Conservation (phyloP, 2,888 invertebrate genomes). For the Xestia ashworthii region DNA sequence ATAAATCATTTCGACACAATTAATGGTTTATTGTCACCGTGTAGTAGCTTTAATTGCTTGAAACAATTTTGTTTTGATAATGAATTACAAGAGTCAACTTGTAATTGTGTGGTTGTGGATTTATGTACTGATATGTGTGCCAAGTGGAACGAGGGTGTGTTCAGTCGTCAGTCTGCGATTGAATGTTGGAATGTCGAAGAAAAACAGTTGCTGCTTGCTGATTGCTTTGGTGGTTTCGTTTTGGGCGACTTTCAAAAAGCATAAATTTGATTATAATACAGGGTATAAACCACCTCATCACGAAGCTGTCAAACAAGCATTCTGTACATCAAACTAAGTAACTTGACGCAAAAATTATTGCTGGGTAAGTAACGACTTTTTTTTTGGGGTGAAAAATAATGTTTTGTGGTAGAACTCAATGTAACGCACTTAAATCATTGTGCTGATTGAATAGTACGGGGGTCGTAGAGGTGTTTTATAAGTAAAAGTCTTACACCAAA, state of each 20-base stretch:
- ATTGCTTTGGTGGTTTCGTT: neutral
- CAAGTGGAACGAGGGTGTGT: constrained; percentile 44
- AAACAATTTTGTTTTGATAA: constrained; percentile 72
- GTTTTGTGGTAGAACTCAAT: too few relatives aligned
- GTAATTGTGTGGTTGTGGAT: constrained; percentile 58
- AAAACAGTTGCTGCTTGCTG: neutral
- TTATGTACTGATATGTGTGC: constrained; percentile 60
- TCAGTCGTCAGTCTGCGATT: constrained; percentile 4
- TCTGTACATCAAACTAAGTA: too few relatives aligned
- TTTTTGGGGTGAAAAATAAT: too few relatives aligned
- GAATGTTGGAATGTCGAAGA: constrained; percentile 1
- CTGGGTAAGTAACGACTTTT: too few relatives aligned
- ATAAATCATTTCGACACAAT: constrained; percentile 84
- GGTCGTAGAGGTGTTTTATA: too few relatives aligned
- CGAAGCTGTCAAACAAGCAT: too few relatives aligned
- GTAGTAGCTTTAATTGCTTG: constrained; percentile 81
- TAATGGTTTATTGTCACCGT: constrained; percentile 83
- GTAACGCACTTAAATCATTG: too few relatives aligned
- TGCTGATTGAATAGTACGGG: too few relatives aligned
- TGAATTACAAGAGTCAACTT: constrained; percentile 67
- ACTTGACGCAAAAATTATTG: too few relatives aligned
- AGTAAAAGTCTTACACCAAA: too few relatives aligned
- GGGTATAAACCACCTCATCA: too few relatives aligned
- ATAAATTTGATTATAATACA: neutral
- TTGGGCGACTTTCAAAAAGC: neutral